Conservation (phyloP, 2,888 invertebrate species). For the Mesorhabditis spiculigera region DNA sequence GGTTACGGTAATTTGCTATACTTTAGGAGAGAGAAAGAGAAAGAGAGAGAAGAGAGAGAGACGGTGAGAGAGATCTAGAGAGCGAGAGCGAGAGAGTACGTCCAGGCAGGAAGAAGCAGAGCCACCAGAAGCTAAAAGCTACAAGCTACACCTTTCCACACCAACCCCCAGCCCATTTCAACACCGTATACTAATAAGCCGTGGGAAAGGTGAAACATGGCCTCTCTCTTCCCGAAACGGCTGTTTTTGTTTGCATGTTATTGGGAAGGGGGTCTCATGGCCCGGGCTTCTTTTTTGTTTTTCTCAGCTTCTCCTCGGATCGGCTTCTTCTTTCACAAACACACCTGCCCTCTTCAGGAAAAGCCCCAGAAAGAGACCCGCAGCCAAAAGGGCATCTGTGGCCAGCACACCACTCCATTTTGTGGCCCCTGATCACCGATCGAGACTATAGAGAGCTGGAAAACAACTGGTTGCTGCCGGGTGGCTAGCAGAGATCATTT, state of each 20-base stretch:
- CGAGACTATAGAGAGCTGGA: too few species aligned
- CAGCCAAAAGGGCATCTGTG: too few species aligned
- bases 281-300: constrained; percentile 46
- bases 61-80: constrained; percentile 1
- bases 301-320: constrained; percentile 73
- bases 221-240: too few species aligned
- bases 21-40: neutral
- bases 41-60: constrained; percentile 8
- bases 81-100: constrained; percentile 1
- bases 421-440: too few species aligned
- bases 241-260: neutral
- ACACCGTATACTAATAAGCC: constrained; percentile 16
- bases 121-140: neutral
- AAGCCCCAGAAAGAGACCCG: too few species aligned
- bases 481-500: too few species aligned
- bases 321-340: constrained; percentile 83
- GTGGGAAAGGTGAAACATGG: constrained; percentile 12
- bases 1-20: too few species aligned
- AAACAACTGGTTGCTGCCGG: too few species aligned
- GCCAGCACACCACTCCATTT: too few species aligned
- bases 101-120: neutral
- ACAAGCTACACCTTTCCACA: neutral
- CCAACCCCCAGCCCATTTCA: constrained; percentile 11
- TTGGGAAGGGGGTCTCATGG: constrained; percentile 9
- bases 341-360: constrained; percentile 72